These are phyloP conservation scores for Leptinotarsa undecemlineata DNA, from an alignment of 1,140 invertebrate species.

Conservation along the genomic window DNA sequence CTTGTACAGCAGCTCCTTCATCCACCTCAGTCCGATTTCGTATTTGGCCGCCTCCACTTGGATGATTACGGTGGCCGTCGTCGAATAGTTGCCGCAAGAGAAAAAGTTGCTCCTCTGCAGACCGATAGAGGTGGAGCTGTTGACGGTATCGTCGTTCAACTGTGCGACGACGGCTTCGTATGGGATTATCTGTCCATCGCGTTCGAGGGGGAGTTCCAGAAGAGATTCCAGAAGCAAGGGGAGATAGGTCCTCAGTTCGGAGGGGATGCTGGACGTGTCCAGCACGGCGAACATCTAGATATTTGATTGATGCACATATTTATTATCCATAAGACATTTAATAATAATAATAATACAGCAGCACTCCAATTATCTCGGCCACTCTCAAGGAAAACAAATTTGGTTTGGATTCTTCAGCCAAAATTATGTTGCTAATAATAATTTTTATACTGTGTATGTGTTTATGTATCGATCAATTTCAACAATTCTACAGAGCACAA, in stretches of 20 bases:
- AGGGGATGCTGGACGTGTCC: conserved; percentile 69
- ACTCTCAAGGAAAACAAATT: no score
- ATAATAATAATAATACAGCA: no score
- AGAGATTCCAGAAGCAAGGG: conserved; percentile 73
- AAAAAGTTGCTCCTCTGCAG: conserved; percentile 52
- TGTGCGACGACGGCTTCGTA: conserved; percentile 77
- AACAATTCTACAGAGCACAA: no score
- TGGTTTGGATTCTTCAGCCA: no score
- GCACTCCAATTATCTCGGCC: no score
- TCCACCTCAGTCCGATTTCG: conserved; percentile 72
- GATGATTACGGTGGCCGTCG: conserved; percentile 62
- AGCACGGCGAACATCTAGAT: conserved; percentile 69
- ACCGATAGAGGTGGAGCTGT: conserved; percentile 63
- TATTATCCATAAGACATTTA: no score
- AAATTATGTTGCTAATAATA: no score
- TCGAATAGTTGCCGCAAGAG: conserved; percentile 64
- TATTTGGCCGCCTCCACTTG: conserved; percentile 76
- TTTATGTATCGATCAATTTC: no score
- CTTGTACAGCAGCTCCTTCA: conserved; percentile 75
- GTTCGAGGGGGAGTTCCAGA: conserved; percentile 66
- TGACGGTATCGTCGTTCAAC: conserved; percentile 74
- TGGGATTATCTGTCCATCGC: conserved; percentile 63
- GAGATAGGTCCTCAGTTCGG: conserved; percentile 69
- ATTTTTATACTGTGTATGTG: no score
- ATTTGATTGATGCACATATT: not conserved